Base-by-base conservation (phyloP, 2,888 invertebrate species). In the Clistopyga incitator region DNA sequence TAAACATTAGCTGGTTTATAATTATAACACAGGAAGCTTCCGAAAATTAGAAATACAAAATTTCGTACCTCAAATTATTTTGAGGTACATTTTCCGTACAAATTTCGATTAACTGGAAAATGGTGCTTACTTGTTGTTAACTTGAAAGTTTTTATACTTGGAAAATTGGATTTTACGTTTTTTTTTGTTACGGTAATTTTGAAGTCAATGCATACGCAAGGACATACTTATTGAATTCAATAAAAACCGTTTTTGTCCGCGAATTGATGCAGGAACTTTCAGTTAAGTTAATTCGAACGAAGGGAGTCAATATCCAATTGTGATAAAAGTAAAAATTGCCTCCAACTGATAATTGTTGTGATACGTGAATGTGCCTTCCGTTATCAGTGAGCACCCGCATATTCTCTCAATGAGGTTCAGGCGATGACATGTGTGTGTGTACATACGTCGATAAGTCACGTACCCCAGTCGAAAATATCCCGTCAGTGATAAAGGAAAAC, bases 331-430 rank as follows among this genome's bases (percentile, higher is more conserved):
- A 8, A 38, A 38, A 6, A 50, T 50, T 50, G 13, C 13, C 18
- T 6, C 13, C 3, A 3, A 1, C 20, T 20, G 23, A 23, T 23
- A 13, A 25, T 56, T 23, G 13, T 13, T 6, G 15, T 25, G 2
- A 56, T 25, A 25, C 13, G 54, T 11, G 1, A 56, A 25, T 13
- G 25, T 56, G 1, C 25, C 25, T 56, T 15, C 45, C 4, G 42
- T 56, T 68, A 52, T 68, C 68, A 11, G 68, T 50, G 20, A 29
- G 25, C 68, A 38, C 70, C 70, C 70, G 54, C 70, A 71, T 71
- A 20, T 13, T 54, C 25, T 38, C 34, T 6, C 1, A 13, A 4
- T 15, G 8, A 34, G 20, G 52, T 56, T 42, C 23, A 13, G 42
- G 8, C 20, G 13, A 38, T 42, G 38, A 38, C 10, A 23, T 38